These are phyloP conservation scores for Phasia obesa DNA, from an alignment of 2,888 invertebrate genomes.

Conservation along the genomic window DNA sequence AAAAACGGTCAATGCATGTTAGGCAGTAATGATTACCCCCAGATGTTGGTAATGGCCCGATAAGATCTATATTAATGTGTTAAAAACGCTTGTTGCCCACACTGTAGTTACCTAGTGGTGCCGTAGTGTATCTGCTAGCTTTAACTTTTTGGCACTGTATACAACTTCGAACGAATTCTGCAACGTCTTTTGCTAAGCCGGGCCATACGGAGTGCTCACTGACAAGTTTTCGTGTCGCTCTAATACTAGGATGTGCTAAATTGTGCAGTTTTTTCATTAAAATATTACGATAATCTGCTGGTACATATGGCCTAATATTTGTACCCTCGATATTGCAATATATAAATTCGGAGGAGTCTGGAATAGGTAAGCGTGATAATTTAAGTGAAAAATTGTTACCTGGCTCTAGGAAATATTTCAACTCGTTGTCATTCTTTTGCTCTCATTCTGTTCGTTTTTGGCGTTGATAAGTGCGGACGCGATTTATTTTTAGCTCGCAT, in stretches of 20 bases:
- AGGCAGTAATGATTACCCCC: slow-evolving; percentile 77
- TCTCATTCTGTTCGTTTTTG: too few species aligned
- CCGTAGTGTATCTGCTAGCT: neutral
- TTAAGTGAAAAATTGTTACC: too few species aligned
- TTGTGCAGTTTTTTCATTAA: neutral
- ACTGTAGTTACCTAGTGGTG: too few species aligned
- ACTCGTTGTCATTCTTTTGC: neutral
- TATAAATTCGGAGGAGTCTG: slow-evolving; percentile 31
- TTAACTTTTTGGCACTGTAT: slow-evolving; percentile 49
- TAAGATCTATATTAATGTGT: slow-evolving; percentile 80
- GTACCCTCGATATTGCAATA: slow-evolving; percentile 57
- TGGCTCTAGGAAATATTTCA: neutral
- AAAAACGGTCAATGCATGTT: too few species aligned
- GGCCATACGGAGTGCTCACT: slow-evolving; percentile 61
- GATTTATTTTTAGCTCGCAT: too few species aligned
- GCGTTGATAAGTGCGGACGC: too few species aligned
- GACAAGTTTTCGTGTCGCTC: slow-evolving; percentile 47
- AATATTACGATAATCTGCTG: neutral
- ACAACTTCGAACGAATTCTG: slow-evolving; percentile 49
- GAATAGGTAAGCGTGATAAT: slow-evolving; percentile 7
- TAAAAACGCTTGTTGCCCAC: neutral
- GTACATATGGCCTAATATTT: slow-evolving; percentile 46
- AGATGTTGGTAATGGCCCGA: slow-evolving; percentile 68
- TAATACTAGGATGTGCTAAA: slow-evolving; percentile 2
- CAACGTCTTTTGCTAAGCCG: slow-evolving; percentile 48